These are phyloP conservation scores for Chrysolina haemoptera DNA, from an alignment of 2,888 invertebrate species.

Conservation along the genomic window DNA sequence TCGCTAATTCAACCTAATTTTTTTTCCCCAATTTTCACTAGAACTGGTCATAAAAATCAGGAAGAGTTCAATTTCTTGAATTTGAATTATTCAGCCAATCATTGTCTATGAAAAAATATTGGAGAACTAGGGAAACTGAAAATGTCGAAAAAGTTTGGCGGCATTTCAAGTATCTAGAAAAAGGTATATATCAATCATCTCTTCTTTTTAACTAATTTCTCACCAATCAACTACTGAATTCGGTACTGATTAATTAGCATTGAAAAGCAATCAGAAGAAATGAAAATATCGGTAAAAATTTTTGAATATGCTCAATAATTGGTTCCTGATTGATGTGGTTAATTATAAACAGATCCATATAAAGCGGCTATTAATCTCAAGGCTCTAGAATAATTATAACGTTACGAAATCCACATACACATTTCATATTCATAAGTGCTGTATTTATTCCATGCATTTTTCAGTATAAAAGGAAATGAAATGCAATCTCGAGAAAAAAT, in stretches of 20 bases:
- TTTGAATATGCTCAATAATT: constrained; percentile 22
- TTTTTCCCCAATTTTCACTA: too few species aligned
- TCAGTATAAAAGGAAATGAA: constrained; percentile 12
- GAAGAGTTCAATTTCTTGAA: too few species aligned
- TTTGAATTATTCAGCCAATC: too few species aligned
- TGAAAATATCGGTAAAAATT: background rate
- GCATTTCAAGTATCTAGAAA: too few species aligned
- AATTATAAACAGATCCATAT: constrained; percentile 9
- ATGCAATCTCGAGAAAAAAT: background rate
- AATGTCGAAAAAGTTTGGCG: too few species aligned
- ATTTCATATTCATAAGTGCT: constrained; percentile 12
- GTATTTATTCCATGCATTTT: constrained; percentile 18
- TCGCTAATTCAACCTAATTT: too few species aligned
- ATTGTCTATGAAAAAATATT: too few species aligned
- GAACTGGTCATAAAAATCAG: too few species aligned
- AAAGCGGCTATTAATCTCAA: constrained; percentile 14
- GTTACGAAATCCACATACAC: constrained; percentile 23
- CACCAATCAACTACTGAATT: too few species aligned
- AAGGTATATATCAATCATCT: too few species aligned
- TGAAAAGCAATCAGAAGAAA: background rate
- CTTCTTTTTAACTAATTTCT: too few species aligned
- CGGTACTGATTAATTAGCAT: background rate
- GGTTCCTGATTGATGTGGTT: constrained; percentile 6
- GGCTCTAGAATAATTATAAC: constrained; percentile 24
- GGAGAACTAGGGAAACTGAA: too few species aligned